Evolutionary conservation across 2,888 invertebrate species (phyloP), one percentile per base, ranked within the genome.

Genomic region (Oegoconia quadripuncta): DNA sequence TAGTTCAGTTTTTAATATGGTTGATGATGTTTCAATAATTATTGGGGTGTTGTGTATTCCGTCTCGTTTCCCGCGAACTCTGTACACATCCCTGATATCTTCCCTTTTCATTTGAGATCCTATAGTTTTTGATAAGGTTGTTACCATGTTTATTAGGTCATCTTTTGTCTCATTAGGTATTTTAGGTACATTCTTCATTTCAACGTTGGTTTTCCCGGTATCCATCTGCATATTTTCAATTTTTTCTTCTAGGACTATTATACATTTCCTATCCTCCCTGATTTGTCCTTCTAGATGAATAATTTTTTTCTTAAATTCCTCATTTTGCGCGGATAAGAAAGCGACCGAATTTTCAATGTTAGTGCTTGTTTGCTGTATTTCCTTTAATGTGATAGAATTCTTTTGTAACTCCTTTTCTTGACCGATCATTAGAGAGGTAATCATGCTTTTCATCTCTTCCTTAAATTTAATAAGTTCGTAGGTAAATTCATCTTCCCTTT

Each of bases 111-210:
- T 7, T 3, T 35, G 7, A 13, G 37, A 36, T 6, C 26, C 34
- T n/a, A 42, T 26, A 1, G 26, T 37, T 23, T 31, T 29, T 6
- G 44, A 34, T 18, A 47, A 30, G 9, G 9, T 13, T 2, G 41
- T 0, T 4, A 36, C 34, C 34, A 48, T 42, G 1, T 44, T 28
- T 18, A 42, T 31, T 6, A 47, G 17, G 13, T 47, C 37, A 5
- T 44, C 42, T 14, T 37, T 47, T 7, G 16, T 36, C 30, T 48
- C 42, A 20, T 33, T 2, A 11, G 11, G 2, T 8, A 29, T 35
- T 22, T 35, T 3, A 39, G 46, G 4, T n/a, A 33, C 41, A 25
- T 39, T 44, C 18, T 37, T 47, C 2, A 47, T 39, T 37, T 44
- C 44, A 14, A 47, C 30, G 16, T 39, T 33, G 9, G 31, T 17